Percentiles rank a stretch among this genome's conserved stretches.
Conservation (phyloP, 1,140 invertebrate genomes). For the Pseudomyrmex cubaensis region DNA sequence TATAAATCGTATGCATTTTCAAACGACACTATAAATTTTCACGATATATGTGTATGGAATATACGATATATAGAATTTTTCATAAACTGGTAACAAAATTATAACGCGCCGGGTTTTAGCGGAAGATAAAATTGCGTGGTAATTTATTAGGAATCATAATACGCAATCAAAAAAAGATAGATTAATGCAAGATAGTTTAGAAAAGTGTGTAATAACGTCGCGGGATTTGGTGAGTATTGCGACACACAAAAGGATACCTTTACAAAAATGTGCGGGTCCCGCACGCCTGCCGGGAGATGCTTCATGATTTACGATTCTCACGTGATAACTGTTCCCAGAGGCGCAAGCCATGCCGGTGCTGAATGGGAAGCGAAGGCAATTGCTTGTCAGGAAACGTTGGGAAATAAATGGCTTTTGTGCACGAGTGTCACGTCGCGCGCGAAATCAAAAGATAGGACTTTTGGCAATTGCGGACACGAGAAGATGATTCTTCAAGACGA, state of each 20-base stretch:
- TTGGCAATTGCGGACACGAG: slow-evolving; percentile 40
- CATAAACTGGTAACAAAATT: neutral
- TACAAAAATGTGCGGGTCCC: slow-evolving; percentile 41
- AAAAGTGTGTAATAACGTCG: neutral
- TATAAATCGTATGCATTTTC: too few species aligned
- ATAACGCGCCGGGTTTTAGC: neutral
- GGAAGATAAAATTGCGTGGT: neutral
- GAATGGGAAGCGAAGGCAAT: slow-evolving; percentile 50
- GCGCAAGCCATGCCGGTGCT: neutral
- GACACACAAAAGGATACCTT: slow-evolving; percentile 18
- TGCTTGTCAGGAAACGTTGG: slow-evolving; percentile 36
- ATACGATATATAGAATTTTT: too few species aligned
- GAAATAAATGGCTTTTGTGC: slow-evolving; percentile 39
- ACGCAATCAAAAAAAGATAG: too few species aligned
- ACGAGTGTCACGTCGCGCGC: slow-evolving; percentile 26
- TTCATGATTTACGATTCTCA: slow-evolving; percentile 44
- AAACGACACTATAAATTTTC: too few species aligned
- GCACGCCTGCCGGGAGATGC: neutral
- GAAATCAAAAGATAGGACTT: slow-evolving; percentile 54
- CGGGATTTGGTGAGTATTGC: slow-evolving; percentile 15
- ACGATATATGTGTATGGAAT: too few species aligned
- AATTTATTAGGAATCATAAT: neutral
- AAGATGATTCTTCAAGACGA: slow-evolving; percentile 40
- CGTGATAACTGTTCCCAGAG: slow-evolving; percentile 50
- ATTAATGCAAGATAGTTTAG: slow-evolving; percentile 8